Evolutionary conservation across 2,888 invertebrate genomes (phyloP).

Genomic region (Apocheima hispidaria): DNA sequence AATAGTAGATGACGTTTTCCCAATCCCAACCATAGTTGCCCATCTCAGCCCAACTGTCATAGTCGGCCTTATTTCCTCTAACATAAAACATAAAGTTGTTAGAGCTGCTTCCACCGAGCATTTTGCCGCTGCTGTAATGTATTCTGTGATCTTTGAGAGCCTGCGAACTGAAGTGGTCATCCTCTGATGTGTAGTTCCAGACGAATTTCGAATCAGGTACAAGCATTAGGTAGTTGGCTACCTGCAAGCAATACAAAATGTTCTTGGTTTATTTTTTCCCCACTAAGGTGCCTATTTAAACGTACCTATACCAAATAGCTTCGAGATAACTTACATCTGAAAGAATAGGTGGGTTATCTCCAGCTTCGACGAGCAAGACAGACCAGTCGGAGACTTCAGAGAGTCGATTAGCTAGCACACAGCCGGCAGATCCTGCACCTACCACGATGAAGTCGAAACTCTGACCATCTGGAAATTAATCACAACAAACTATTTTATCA

Average conservation of each 20-base stretch:
- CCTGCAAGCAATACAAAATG: slow-evolving; percentile 42
- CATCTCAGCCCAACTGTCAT: slow-evolving; percentile 87
- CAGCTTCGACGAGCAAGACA: slow-evolving; percentile 57
- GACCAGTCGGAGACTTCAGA: slow-evolving; percentile 52
- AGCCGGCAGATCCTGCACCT: slow-evolving; percentile 58
- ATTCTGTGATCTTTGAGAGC: slow-evolving; percentile 50
- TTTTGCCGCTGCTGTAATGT: slow-evolving; percentile 86
- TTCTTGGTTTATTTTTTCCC: neutral
- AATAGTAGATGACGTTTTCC: slow-evolving; percentile 59
- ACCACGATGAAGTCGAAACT: slow-evolving; percentile 43
- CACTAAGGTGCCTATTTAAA: neutral
- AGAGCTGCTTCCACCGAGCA: slow-evolving; percentile 88
- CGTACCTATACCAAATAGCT: neutral
- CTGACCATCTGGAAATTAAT: slow-evolving; percentile 45
- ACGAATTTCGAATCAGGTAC: slow-evolving; percentile 68
- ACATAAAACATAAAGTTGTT: slow-evolving; percentile 89
- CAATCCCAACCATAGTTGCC: slow-evolving; percentile 83
- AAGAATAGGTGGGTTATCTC: slow-evolving; percentile 72
- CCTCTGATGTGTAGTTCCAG: slow-evolving; percentile 85
- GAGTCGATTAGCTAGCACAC: slow-evolving; percentile 54
- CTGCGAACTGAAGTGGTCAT: slow-evolving; percentile 59
- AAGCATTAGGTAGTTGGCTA: slow-evolving; percentile 47
- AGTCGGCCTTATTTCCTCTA: slow-evolving; percentile 88
- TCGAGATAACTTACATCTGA: slow-evolving; percentile 65
- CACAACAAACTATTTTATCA: no score